These are phyloP conservation scores for Arenaria interpres DNA, from an alignment of 2,113 vertebrate genomes.

Conservation along the genomic window DNA sequence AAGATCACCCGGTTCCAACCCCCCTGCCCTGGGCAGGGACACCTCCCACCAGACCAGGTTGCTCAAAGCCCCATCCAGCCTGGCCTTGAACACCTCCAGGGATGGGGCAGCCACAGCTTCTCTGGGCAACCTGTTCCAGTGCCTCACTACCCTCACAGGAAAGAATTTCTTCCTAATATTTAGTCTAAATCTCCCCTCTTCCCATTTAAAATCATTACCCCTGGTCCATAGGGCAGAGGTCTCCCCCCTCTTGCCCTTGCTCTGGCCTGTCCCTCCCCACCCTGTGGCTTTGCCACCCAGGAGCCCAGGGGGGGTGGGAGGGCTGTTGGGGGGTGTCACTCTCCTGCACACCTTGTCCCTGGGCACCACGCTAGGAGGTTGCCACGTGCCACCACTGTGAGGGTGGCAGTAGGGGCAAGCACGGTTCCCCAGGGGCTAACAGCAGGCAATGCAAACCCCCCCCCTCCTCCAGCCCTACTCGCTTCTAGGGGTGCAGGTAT, in stretches of 20 bases:
- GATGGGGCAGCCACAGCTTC: background rate
- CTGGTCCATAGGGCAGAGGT: background rate
- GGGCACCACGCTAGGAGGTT: background rate
- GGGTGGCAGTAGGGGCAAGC: background rate
- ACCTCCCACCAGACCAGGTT: background rate
- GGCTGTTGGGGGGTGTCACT: background rate
- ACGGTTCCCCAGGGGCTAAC: background rate
- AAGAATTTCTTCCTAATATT: too few relatives aligned
- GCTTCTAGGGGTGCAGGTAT: background rate
- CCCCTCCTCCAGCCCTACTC: background rate
- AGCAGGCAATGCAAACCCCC: background rate
- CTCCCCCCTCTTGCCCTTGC: rapidly evolving
- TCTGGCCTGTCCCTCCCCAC: background rate
- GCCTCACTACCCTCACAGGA: too few relatives aligned
- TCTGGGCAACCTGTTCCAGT: too few relatives aligned
- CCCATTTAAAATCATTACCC: too few relatives aligned
- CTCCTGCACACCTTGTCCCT: background rate
- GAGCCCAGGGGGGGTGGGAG: background rate
- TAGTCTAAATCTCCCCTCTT: too few relatives aligned
- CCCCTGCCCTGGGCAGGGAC: background rate
- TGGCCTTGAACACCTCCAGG: background rate
- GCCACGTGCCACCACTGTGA: background rate
- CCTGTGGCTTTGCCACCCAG: background rate
- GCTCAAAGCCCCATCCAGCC: background rate
- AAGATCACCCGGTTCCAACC: too few relatives aligned